A percentile compares a stretch with the other conserved stretches of the same genome.
Conservation (phyloP, 2,888 invertebrate species). For the Lithosia quadra region DNA sequence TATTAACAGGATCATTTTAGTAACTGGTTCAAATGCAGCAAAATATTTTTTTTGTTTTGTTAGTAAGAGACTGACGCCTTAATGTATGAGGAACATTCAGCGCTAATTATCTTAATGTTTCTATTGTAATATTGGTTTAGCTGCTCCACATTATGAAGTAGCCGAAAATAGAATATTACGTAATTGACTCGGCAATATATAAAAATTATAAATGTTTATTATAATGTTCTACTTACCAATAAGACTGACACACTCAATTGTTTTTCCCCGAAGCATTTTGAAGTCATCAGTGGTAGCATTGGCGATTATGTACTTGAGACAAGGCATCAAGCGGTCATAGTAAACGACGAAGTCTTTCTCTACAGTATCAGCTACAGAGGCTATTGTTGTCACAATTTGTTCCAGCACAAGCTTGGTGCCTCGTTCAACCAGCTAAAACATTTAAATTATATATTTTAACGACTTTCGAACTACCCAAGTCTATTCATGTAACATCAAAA, state of each 20-base stretch:
- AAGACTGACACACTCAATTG: slow-evolving; percentile 99
- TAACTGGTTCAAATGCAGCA: no score
- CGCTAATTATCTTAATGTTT: slow-evolving; percentile 80
- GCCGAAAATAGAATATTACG: slow-evolving; percentile 66
- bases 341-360: slow-evolving; percentile 98
- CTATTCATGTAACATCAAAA: background rate
- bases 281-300: slow-evolving; percentile 96
- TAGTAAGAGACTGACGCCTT: slow-evolving; percentile 80
- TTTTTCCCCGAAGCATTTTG: slow-evolving; percentile 97
- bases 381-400: slow-evolving; percentile 99
- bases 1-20: no score
- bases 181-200: background rate
- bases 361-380: slow-evolving; percentile 99
- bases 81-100: slow-evolving; percentile 66
- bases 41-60: slow-evolving; percentile 57
- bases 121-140: slow-evolving; percentile 71
- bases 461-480: background rate
- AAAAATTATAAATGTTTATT: background rate
- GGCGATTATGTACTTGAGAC: slow-evolving; percentile 98
- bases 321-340: slow-evolving; percentile 97
- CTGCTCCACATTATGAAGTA: slow-evolving; percentile 55
- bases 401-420: slow-evolving; percentile 98
- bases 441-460: background rate
- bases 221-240: slow-evolving; percentile 89
- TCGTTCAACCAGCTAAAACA: slow-evolving; percentile 92